Evolutionary conservation across 2,888 invertebrate species (phyloP).

Genomic region (Orchesella flavescens): DNA sequence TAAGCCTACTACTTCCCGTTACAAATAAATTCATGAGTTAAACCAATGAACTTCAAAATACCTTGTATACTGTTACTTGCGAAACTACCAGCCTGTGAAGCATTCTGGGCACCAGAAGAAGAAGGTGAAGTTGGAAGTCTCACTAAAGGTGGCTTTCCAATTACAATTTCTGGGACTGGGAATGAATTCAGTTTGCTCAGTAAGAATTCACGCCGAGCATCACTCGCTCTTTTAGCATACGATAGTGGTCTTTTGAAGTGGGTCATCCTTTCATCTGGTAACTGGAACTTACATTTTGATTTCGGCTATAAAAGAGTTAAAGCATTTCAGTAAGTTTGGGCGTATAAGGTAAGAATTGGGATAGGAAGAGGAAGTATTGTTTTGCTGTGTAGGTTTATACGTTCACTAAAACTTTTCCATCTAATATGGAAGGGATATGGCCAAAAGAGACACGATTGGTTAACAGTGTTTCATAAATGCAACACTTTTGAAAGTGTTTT

Average conservation of each 20-base stretch:
- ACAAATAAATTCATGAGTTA: no score
- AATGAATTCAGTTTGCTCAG: slow-evolving; percentile 26
- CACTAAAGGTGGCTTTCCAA: not conserved
- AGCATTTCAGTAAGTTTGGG: not conserved
- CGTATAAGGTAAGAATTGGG: not conserved
- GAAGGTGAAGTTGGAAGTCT: no score
- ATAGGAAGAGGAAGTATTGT: not conserved
- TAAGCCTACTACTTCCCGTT: no score
- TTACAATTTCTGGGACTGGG: slow-evolving; percentile 14
- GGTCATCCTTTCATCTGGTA: not conserved
- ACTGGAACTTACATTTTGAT: slow-evolving; percentile 10
- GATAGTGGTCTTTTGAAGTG: not conserved
- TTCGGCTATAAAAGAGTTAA: not conserved
- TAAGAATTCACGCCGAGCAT: no score
- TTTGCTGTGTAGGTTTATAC: not conserved
- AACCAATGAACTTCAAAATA: no score
- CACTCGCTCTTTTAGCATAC: no score
- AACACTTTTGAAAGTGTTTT: slow-evolving; percentile 39
- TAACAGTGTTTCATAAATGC: slow-evolving; percentile 2
- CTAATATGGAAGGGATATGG: slow-evolving; percentile 22
- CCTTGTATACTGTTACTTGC: no score
- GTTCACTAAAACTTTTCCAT: slow-evolving; percentile 13
- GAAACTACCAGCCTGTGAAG: no score
- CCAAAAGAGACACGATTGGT: not conserved
- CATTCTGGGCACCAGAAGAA: no score